These are phyloP conservation scores for Horisme vitalbata DNA, from an alignment of 2,888 invertebrate species.

Conservation along the genomic window DNA sequence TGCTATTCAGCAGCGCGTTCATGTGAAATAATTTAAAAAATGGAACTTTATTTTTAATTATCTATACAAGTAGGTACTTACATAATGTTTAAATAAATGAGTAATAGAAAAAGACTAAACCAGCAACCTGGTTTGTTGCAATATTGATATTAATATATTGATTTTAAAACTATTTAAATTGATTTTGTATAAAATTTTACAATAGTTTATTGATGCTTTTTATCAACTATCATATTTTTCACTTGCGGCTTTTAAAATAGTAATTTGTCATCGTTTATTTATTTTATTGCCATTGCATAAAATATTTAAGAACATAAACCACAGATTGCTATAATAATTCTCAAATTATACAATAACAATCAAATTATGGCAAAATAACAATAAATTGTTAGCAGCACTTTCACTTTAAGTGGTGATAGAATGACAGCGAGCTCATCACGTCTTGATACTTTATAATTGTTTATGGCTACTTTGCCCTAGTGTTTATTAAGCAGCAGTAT, in stretches of 20 bases:
- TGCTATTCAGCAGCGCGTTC: too few relatives aligned
- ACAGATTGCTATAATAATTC: slow-evolving; percentile 3
- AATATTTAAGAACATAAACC: neutral
- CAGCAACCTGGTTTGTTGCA: too few relatives aligned
- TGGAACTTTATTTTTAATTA: too few relatives aligned
- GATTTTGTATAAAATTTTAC: slow-evolving; percentile 1
- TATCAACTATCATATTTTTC: neutral
- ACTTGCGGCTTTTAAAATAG: neutral
- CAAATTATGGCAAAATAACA: slow-evolving; percentile 19
- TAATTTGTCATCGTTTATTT: slow-evolving; percentile 11
- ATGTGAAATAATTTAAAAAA: too few relatives aligned
- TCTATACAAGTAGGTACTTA: too few relatives aligned
- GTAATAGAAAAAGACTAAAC: too few relatives aligned
- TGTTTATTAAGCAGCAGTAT: too few relatives aligned
- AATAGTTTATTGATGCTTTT: too few relatives aligned
- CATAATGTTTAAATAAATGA: too few relatives aligned
- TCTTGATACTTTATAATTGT: neutral
- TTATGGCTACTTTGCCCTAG: too few relatives aligned
- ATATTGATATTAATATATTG: too few relatives aligned
- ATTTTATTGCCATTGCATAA: slow-evolving; percentile 6
- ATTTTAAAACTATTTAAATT: too few relatives aligned
- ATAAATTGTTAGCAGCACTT: slow-evolving; percentile 38
- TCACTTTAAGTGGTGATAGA: slow-evolving; percentile 24
- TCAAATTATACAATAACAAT: slow-evolving; percentile 16
- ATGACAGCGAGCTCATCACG: neutral